phyloP scores from a whole-genome alignment of 2,888 invertebrate species.

The Protodeltote pygarga region DNA sequence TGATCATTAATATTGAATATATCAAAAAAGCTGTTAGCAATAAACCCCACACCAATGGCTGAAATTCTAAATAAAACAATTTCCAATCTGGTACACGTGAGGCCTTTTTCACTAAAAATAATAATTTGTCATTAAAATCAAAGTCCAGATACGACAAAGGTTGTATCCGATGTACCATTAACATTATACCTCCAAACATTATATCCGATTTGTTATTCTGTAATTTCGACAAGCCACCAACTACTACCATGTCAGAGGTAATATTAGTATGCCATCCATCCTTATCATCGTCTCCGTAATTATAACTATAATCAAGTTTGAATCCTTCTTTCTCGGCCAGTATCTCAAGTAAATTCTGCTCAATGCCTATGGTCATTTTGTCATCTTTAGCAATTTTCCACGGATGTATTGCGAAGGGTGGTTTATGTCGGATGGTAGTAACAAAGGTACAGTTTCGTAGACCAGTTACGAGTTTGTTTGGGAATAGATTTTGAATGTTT shows the following conservation, averaged over 20 bases:
- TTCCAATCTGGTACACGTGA: slow-evolving; percentile 35
- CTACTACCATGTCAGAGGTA: slow-evolving; percentile 14
- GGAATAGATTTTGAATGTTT: slow-evolving; percentile 45
- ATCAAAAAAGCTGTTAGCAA: slow-evolving; percentile 4
- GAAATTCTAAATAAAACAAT: slow-evolving; percentile 45
- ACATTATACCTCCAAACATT: slow-evolving; percentile 22
- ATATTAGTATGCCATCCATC: slow-evolving; percentile 18
- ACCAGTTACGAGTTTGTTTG: slow-evolving; percentile 52
- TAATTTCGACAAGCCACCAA: slow-evolving; percentile 21
- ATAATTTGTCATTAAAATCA: slow-evolving; percentile 31
- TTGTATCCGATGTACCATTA: slow-evolving; percentile 8
- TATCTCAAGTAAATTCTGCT: slow-evolving; percentile 23
- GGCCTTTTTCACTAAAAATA: slow-evolving; percentile 30
- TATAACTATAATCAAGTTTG: slow-evolving; percentile 6
- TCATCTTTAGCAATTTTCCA: neutral
- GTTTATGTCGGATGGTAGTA: slow-evolving; percentile 58
- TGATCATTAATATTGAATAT: slow-evolving; percentile 15
- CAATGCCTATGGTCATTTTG: slow-evolving; percentile 11
- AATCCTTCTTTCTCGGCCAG: slow-evolving; percentile 27
- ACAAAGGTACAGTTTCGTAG: slow-evolving; percentile 63
- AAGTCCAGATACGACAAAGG: slow-evolving; percentile 21
- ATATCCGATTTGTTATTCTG: slow-evolving; percentile 30
- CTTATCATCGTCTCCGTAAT: neutral
- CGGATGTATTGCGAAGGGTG: slow-evolving; percentile 55
- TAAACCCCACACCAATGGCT: slow-evolving; percentile 33